Base-by-base conservation (phyloP, 2,888 invertebrate genomes). In the Heliconius charithonia region DNA sequence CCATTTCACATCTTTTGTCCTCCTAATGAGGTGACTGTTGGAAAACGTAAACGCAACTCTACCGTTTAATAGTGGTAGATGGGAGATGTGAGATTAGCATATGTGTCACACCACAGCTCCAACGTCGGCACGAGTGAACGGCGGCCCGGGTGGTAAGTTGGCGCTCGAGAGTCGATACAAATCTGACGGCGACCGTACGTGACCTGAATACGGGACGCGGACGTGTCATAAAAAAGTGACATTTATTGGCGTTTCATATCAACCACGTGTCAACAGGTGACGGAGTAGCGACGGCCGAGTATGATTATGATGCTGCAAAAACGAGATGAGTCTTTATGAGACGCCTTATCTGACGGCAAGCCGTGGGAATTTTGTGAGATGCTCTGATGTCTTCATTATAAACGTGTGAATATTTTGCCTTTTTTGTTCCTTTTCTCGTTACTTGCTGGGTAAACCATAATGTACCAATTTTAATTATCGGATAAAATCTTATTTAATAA, bases 181-280 rank as follows among this genome's bases (percentile, higher is more conserved):
- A 93, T 93, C 93, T 91, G 91, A 87, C 80, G 88, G 86, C 88
- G 85, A 81, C 86, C 91, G 93, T 92, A 91, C 94, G 94, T 94
- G 94, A 94, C 92, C 82, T 87, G 94, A 91, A 91, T 93, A 85
- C 90, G 86, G 85, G 85, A 88, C 86, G 88, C 87, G 88, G 87
- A 87, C 85, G 89, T 87, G 88, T 92, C 93, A 94, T 94, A 94
- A 95, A 94, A 93, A 94, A 93, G 93, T 94, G 94, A 94, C 94
- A 91, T 93, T 95, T 94, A 95, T 93, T 94, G 92, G 93, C 91
- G 88, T 92, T 93, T 95, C 93, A 94, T 94, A 93, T 92, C 93
- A 94, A 92, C 92, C 89, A 91, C 91, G 92, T 92, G 93, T 89
- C 87, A 83, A 84, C 91, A 91, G 90, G 90, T 92, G 93, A 92